Conservation (phyloP, 2,797 vertebrate species). For the Coilia nasus region DNA sequence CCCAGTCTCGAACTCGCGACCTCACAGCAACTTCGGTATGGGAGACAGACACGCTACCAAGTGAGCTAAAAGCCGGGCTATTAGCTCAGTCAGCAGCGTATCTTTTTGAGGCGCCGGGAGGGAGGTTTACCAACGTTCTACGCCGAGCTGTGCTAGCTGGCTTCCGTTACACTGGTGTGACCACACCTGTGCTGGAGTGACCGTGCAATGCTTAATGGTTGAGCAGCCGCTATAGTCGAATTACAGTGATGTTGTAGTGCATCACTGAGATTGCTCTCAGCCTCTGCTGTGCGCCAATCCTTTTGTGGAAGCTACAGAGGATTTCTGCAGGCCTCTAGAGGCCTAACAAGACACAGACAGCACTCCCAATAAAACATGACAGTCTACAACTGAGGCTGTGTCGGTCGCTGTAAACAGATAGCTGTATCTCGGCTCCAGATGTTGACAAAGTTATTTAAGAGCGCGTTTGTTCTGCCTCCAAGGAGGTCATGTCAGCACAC, state of each 20-base stretch:
- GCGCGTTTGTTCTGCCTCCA: slow-evolving; percentile 20
- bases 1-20: too few relatives aligned
- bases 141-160: too few relatives aligned
- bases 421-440: slow-evolving; percentile 20
- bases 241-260: neutral
- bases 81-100: too few relatives aligned
- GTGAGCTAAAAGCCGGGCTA: too few relatives aligned
- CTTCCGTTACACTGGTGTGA: too few relatives aligned
- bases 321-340: neutral
- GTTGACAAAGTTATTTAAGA: slow-evolving; percentile 15
- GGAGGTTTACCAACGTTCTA: too few relatives aligned
- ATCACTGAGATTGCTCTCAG: neutral
- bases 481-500: slow-evolving; percentile 21
- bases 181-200: too few relatives aligned
- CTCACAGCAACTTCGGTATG: too few relatives aligned
- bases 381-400: neutral
- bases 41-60: too few relatives aligned
- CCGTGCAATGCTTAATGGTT: too few relatives aligned
- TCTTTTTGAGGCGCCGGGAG: too few relatives aligned
- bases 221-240: too few relatives aligned
- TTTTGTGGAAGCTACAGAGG: slow-evolving; percentile 13
- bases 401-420: slow-evolving; percentile 18
- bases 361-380: neutral
- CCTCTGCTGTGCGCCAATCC: neutral
- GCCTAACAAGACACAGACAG: slow-evolving; percentile 15